phyloP scores from a whole-genome alignment of 2,797 vertebrate genomes.

The Gymnoscopelus microlampas region DNA sequence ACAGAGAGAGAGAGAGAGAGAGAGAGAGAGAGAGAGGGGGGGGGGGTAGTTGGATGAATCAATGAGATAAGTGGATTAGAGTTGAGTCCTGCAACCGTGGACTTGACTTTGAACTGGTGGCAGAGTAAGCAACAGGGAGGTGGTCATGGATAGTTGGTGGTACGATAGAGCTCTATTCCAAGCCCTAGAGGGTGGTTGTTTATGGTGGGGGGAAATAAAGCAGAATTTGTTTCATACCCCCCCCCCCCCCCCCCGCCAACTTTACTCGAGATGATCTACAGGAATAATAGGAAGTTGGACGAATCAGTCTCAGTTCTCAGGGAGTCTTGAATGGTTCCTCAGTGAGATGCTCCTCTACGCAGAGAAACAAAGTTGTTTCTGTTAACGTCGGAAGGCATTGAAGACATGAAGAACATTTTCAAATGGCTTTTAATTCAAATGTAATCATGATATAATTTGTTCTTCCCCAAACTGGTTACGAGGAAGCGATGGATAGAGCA shows the following conservation, averaged over 20 bases:
- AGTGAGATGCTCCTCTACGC: conserved; percentile 44
- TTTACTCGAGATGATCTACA: conserved; percentile 62
- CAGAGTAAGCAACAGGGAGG: conserved; percentile 22
- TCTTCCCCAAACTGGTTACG: conserved; percentile 68
- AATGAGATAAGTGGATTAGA: conserved; percentile 60
- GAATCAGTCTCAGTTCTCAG: conserved; percentile 46
- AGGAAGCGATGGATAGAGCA: conserved; percentile 63
- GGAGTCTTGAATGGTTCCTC: conserved; percentile 43
- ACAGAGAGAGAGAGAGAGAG: neutral
- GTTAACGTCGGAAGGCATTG: conserved; percentile 49
- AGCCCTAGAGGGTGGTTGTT: conserved; percentile 29
- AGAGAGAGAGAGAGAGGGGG: conserved; percentile 29
- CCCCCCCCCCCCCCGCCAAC: conserved; percentile 29
- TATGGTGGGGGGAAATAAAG: conserved; percentile 22
- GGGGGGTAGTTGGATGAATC: conserved; percentile 51
- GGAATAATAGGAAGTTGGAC: conserved; percentile 48
- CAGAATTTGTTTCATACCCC: conserved; percentile 32
- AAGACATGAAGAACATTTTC: conserved; percentile 53
- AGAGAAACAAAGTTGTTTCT: conserved; percentile 57
- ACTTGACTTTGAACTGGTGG: conserved; percentile 46
- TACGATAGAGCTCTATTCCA: conserved; percentile 33
- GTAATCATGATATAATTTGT: conserved; percentile 82
- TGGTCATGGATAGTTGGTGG: conserved; percentile 12
- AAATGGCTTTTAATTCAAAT: conserved; percentile 83
- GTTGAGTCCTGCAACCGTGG: conserved; percentile 41